These are phyloP conservation scores for Menidia beryllina DNA, from an alignment of 2,113 vertebrate genomes.

Conservation along the genomic window DNA sequence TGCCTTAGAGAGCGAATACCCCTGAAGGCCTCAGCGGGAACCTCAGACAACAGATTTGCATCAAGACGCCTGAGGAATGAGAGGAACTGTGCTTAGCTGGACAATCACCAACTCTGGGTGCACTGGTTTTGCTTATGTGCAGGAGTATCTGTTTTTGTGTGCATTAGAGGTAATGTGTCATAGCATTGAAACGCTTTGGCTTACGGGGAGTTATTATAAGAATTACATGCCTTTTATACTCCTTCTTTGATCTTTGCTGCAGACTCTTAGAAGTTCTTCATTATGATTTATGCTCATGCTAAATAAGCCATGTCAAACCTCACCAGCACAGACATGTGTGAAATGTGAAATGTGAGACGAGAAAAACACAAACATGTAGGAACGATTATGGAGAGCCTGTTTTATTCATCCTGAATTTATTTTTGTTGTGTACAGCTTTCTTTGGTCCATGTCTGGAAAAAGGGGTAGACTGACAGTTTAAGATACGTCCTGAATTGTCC, in stretches of 20 bases:
- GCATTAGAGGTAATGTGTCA: conserved; percentile 47
- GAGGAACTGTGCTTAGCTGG: conserved; percentile 44
- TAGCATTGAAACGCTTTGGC: conserved; percentile 40
- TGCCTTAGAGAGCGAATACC: conserved; percentile 90
- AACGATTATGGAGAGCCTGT: conserved; percentile 18
- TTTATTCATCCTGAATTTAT: conserved; percentile 31
- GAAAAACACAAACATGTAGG: conserved; percentile 45
- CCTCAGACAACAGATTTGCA: conserved; percentile 92
- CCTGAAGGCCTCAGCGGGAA: conserved; percentile 89
- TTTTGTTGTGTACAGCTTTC: conserved; percentile 23
- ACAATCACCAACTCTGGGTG: conserved; percentile 53
- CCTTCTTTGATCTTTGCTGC: conserved; percentile 55
- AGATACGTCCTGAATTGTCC: conserved; percentile 30
- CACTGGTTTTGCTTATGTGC: conserved; percentile 33
- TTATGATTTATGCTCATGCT: conserved; percentile 84
- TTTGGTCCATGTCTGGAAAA: conserved; percentile 31
- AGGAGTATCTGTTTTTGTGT: conserved; percentile 21
- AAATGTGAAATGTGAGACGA: conserved; percentile 49
- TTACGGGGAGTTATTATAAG: conserved; percentile 65
- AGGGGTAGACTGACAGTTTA: conserved; percentile 8
- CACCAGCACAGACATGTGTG: conserved; percentile 67
- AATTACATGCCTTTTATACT: conserved; percentile 64
- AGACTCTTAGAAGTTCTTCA: conserved; percentile 71
- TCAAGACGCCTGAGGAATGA: conserved; percentile 89
- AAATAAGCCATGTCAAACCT: conserved; percentile 73